Percentiles rank a stretch among this genome's conserved stretches.
Conservation (phyloP, 1,140 invertebrate species). For the Apocrypta bakeri region DNA sequence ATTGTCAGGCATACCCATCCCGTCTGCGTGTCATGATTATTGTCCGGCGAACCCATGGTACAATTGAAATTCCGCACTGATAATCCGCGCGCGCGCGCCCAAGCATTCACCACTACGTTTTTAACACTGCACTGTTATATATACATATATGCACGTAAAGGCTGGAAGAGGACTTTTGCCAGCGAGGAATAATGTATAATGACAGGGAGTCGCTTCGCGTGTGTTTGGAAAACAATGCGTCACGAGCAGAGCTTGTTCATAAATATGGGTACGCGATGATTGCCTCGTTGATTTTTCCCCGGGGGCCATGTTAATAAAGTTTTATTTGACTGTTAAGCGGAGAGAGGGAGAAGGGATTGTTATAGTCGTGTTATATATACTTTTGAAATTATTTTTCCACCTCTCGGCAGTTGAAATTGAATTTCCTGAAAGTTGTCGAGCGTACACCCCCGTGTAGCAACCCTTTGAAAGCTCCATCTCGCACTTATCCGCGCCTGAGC, state of each 20-base stretch:
- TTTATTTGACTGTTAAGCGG: too few species aligned
- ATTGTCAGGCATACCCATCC: conserved; percentile 62
- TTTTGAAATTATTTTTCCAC: too few species aligned
- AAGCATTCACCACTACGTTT: not conserved
- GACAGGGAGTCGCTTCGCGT: not conserved
- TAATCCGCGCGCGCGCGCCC: conserved; percentile 54
- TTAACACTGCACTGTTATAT: not conserved
- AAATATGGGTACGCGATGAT: not conserved
- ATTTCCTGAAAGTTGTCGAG: too few species aligned
- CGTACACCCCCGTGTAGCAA: not conserved
- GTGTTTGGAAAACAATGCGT: conserved; percentile 4
- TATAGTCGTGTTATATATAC: too few species aligned
- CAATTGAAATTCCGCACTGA: conserved; percentile 61
- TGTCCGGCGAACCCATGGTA: conserved; percentile 64
- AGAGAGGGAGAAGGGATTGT: too few species aligned
- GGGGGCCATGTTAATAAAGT: not conserved
- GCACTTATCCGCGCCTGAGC: not conserved
- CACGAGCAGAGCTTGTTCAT: not conserved
- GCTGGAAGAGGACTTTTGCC: not conserved
- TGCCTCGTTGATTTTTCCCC: not conserved
- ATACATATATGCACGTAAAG: not conserved
- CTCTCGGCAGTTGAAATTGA: too few species aligned
- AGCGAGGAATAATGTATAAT: not conserved
- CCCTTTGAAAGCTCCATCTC: not conserved
- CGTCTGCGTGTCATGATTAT: conserved; percentile 68